Base-by-base conservation (phyloP, 2,797 vertebrate species). In the Paguma larvata region DNA sequence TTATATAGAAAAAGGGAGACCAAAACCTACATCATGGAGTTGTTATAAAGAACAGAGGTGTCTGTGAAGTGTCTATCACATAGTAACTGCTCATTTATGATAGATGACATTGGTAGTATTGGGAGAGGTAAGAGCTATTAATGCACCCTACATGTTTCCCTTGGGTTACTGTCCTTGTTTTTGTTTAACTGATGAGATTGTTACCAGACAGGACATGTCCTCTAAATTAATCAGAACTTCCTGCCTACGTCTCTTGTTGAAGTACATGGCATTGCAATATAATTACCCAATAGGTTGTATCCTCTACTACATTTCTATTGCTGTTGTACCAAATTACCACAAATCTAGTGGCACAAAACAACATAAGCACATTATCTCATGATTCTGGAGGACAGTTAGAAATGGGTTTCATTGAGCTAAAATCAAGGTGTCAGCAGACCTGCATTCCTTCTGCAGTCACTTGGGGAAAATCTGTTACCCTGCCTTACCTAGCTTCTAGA, bases 1-100 rank as follows among this genome's bases (percentile, higher is more conserved):
- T 96, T 53, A 90, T 34, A 27, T 72, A 41, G 21, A 87, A 51
- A 93, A 89, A 44, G 14, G n/a, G 67, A 90, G 23, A 86, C 48
- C n/a, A 62, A 92, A 83, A 9, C 13, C 67, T 82, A 48, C 8
- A 16, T 68, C 41, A 21, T 44, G 23, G 30, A 56, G 53, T 27
- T 34, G 18, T 41, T 65, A 23, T 19, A 80, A 85, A 38, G 15
- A 86, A 67, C 0, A 34, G 65, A 86, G 53, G 62, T 72, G 30
- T 65, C 19, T 83, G 21, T 25, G 30, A 32, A 85, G 41, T 19
- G 34, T 2, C 41, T 78, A 6, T 86, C 27, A 38, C 19, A 41
- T 2, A 65, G 80, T 38, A 92, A 82, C 27, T 70, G 14, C 34
- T 87, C 44, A 72, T 44, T 32, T 23, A 2, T 30, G 25, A 18